Percentiles rank a stretch among this genome's conserved stretches.
Conservation (phyloP, 2,113 vertebrate genomes). For the Halcyon malimbica region DNA sequence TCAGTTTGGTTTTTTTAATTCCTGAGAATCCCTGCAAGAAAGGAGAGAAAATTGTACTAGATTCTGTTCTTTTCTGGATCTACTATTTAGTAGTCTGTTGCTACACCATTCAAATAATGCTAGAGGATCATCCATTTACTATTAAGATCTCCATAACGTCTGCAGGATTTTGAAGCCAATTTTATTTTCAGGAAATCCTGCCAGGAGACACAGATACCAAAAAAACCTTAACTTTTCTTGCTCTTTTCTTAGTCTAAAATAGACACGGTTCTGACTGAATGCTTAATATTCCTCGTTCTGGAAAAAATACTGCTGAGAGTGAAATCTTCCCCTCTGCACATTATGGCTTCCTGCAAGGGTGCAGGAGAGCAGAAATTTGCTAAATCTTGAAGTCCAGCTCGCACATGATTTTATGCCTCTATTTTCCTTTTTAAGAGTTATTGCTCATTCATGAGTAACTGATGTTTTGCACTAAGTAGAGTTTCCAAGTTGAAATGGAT, state of each 20-base stretch:
- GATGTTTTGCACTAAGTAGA: not conserved
- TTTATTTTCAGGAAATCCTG: not conserved
- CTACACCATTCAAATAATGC: not conserved
- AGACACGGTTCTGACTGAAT: not conserved
- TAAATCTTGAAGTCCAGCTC: not conserved
- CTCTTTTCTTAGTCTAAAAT: not conserved
- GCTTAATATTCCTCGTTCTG: not conserved
- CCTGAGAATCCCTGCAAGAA: not conserved
- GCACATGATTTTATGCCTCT: not conserved
- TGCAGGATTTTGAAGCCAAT: not conserved
- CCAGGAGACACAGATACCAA: not conserved
- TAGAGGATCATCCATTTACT: not conserved
- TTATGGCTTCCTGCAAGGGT: not conserved
- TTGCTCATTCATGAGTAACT: not conserved
- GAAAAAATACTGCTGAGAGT: not conserved
- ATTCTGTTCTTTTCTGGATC: not conserved
- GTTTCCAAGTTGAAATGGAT: not conserved
- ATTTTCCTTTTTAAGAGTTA: not conserved
- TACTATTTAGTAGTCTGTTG: not conserved
- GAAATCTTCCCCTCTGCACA: not conserved
- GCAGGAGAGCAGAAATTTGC: not conserved
- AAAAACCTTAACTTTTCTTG: not conserved
- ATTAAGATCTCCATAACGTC: not conserved
- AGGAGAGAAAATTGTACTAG: not conserved
- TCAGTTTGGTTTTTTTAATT: fast-evolving